Percentiles rank a stretch among this genome's conserved stretches.
phyloP scores from a whole-genome alignment of 2,797 vertebrate species.

The Dallia pectoralis region DNA sequence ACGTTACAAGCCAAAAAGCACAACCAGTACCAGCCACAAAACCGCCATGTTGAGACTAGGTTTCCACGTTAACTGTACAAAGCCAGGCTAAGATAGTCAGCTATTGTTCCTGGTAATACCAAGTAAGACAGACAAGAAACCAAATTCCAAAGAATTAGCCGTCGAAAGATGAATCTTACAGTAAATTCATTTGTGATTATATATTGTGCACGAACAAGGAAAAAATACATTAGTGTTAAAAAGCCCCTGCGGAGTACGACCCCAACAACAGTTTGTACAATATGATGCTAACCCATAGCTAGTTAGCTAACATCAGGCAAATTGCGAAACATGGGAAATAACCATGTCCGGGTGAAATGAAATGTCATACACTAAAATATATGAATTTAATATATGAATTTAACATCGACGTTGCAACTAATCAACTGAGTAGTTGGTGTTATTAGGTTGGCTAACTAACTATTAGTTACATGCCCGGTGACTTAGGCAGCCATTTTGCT shows the following conservation, averaged over 20 bases:
- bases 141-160: not conserved
- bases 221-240: not conserved
- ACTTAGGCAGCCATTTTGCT: constrained; percentile 5
- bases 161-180: not conserved
- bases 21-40: constrained; percentile 33
- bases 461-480: not conserved
- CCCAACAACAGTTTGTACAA: not conserved
- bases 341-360: not conserved
- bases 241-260: not conserved
- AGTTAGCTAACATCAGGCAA: not conserved
- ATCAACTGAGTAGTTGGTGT: not conserved
- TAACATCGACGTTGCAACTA: not conserved
- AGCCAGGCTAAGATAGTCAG: constrained; percentile 6
- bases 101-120: not conserved
- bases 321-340: not conserved
- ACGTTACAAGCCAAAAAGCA: constrained; percentile 69
- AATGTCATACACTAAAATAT: not conserved
- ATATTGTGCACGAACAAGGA: not conserved
- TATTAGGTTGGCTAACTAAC: not conserved
- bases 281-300: not conserved
- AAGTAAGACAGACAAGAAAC: not conserved
- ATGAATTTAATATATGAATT: not conserved
- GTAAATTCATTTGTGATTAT: not conserved
- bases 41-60: constrained; percentile 62
- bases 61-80: constrained; percentile 6